These are phyloP conservation scores for Acleris emargana DNA, from an alignment of 2,888 invertebrate species.

Conservation along the genomic window DNA sequence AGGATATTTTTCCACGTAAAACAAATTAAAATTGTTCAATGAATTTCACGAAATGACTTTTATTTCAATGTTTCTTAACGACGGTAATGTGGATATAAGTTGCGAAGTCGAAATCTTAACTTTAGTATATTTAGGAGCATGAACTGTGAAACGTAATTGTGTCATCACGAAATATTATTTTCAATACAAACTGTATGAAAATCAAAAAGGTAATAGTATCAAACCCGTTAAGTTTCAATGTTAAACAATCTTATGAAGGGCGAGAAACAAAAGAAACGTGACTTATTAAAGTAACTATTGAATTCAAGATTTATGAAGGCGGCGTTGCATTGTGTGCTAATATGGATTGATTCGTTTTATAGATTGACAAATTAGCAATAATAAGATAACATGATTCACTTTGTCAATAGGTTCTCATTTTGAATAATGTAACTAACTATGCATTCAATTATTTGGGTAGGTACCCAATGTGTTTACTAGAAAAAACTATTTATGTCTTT, in stretches of 20 bases:
- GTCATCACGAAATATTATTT: no score
- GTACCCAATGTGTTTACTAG: no score
- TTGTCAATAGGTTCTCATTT: no score
- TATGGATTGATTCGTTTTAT: conserved; percentile 13
- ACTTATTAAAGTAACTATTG: conserved; percentile 27
- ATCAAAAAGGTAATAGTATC: no score
- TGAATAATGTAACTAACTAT: no score
- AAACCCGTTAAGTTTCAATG: neutral
- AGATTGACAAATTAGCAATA: conserved; percentile 7
- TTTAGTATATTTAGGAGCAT: neutral
- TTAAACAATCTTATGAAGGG: neutral
- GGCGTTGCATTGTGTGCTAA: conserved; percentile 25
- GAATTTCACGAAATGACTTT: conserved; percentile 3
- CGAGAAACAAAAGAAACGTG: conserved; percentile 20
- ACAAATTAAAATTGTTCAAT: neutral
- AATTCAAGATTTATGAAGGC: conserved; percentile 16
- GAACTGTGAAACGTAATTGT: no score
- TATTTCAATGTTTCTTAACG: neutral
- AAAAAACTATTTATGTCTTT: no score
- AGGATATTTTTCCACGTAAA: conserved; percentile 1
- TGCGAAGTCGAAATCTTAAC: no score
- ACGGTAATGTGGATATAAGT: neutral
- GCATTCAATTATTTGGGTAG: no score
- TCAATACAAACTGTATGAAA: no score
- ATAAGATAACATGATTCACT: neutral